Evolutionary conservation across 2,888 invertebrate genomes (phyloP).

Genomic region (Agrypnus murinus): DNA sequence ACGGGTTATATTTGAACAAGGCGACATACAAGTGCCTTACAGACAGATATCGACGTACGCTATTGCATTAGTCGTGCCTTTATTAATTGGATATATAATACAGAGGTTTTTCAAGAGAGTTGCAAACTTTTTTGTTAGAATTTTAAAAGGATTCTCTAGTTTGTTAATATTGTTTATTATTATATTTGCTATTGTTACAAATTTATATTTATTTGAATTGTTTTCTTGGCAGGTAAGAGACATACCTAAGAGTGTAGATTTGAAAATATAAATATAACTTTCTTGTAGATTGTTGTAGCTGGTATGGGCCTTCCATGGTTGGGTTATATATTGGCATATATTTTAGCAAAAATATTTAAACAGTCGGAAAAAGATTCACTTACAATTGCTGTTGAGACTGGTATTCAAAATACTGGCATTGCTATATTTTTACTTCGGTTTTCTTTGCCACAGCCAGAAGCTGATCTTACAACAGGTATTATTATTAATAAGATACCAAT

Average conservation of each 20-base stretch:
- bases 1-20: constrained; percentile 77
- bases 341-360: constrained; percentile 75
- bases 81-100: constrained; percentile 80
- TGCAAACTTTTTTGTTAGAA: constrained; percentile 82
- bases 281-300: constrained; percentile 82
- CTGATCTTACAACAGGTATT: constrained; percentile 91
- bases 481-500: no score
- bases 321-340: constrained; percentile 83
- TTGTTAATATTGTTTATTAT: constrained; percentile 88
- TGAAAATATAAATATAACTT: constrained; percentile 17
- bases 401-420: constrained; percentile 95
- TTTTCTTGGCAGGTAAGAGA: constrained; percentile 88
- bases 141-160: constrained; percentile 89
- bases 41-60: constrained; percentile 83
- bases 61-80: constrained; percentile 84
- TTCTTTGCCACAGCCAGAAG: constrained; percentile 88
- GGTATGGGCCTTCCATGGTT: constrained; percentile 89
- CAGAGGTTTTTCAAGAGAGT: constrained; percentile 81
- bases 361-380: constrained; percentile 81
- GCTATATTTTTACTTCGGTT: constrained; percentile 90
- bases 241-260: background rate
- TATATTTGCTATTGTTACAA: constrained; percentile 90
- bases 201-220: constrained; percentile 90
- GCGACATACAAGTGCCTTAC: constrained; percentile 86
- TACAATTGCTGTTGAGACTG: constrained; percentile 95